Conservation (phyloP, 2,888 invertebrate genomes). For the Nomada ruficornis region DNA sequence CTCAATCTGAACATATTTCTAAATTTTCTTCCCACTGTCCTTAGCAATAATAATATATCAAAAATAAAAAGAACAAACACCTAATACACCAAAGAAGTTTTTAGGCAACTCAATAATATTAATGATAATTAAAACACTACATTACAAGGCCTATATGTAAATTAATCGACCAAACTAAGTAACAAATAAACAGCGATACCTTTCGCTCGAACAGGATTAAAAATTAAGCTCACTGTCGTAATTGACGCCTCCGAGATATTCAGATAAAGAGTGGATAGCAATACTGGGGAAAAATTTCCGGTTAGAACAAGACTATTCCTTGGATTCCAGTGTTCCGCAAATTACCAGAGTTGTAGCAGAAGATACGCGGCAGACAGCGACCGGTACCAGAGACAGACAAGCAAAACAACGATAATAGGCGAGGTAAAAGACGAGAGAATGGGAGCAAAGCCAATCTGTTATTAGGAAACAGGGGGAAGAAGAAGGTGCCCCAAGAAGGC, state of each 20-base stretch:
- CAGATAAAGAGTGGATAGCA: background rate
- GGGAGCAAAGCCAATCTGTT: conserved; percentile 43
- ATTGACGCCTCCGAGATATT: background rate
- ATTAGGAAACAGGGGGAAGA: conserved; percentile 55
- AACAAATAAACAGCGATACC: no score
- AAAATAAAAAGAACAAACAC: no score
- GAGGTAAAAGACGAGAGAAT: background rate
- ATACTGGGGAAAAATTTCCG: conserved; percentile 6
- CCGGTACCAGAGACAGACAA: conserved; percentile 20
- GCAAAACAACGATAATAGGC: conserved; percentile 27
- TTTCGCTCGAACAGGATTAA: background rate
- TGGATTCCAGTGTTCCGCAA: conserved; percentile 65
- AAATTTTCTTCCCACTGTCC: no score
- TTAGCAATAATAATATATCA: no score
- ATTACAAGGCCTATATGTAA: no score
- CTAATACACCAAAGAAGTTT: no score
- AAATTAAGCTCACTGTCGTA: no score
- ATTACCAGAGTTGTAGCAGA: conserved; percentile 47
- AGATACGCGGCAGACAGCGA: conserved; percentile 56
- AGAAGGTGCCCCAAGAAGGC: conserved; percentile 64
- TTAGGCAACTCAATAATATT: no score
- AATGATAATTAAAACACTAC: no score
- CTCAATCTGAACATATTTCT: no score
- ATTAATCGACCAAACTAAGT: no score
- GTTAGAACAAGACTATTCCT: conserved; percentile 42